Percentiles rank a stretch among this genome's conserved stretches.
Evolutionary conservation across 35 echinoderm and acorn worm genomes (phyloP).

Genomic region (Ophioderma brevispina): DNA sequence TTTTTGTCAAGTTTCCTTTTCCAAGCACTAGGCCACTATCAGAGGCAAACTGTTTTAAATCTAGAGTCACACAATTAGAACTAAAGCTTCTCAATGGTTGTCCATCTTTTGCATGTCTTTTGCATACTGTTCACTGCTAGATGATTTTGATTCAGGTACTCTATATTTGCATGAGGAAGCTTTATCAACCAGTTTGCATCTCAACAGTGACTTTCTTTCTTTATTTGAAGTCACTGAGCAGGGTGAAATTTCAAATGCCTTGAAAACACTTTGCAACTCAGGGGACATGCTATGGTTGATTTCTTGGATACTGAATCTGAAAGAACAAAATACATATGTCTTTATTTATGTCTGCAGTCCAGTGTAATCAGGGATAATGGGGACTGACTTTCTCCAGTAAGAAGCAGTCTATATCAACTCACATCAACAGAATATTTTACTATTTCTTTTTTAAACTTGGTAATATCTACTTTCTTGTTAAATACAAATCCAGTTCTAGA

Average conservation of each 20-base stretch:
- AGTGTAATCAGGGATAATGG: no score
- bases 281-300: background rate
- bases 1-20: no score
- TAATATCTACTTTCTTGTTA: no score
- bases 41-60: no score
- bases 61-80: background rate
- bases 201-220: background rate
- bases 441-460: no score
- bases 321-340: background rate
- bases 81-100: background rate
- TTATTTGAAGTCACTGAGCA: no score
- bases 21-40: no score
- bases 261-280: background rate
- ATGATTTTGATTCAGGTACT: background rate
- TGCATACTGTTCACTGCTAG: background rate
- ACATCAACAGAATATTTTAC: no score
- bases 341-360: no score
- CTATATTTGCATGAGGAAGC: slow-evolving; percentile 2
- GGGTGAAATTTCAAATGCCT: background rate
- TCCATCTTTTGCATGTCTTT: background rate
- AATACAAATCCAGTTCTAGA: no score
- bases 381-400: no score
- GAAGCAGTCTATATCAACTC: no score
- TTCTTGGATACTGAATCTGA: background rate
- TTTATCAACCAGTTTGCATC: background rate